Percentiles rank a stretch among this genome's conserved stretches.
Conservation (phyloP, 2,888 invertebrate species). For the Lepas anatifera region DNA sequence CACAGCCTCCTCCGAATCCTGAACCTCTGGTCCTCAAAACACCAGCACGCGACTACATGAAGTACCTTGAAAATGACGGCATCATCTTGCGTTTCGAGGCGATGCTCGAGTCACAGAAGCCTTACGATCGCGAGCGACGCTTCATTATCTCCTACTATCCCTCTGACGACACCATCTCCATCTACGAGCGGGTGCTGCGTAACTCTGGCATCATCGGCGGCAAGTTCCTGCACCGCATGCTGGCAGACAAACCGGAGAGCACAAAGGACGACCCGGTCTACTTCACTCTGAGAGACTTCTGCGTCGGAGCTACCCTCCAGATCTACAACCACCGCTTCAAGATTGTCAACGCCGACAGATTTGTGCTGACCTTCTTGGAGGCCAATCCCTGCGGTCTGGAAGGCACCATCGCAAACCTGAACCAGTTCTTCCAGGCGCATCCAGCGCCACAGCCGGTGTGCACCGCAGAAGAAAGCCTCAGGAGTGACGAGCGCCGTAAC, state of each 20-base stretch:
- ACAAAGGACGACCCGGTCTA: constrained; percentile 57
- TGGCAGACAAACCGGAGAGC: constrained; percentile 54
- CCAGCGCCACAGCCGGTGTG: neutral
- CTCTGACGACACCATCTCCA: constrained; percentile 58
- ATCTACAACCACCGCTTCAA: constrained; percentile 62
- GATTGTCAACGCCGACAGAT: constrained; percentile 61
- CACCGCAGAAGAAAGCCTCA: neutral
- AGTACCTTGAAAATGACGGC: constrained; percentile 50
- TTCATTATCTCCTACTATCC: constrained; percentile 65
- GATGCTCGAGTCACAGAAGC: constrained; percentile 60
- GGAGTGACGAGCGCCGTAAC: neutral
- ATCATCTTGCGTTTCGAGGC: constrained; percentile 57
- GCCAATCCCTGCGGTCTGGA: neutral
- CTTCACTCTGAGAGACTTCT: constrained; percentile 65
- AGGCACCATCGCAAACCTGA: constrained; percentile 9
- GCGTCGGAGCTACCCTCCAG: constrained; percentile 57
- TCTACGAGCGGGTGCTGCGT: constrained; percentile 55
- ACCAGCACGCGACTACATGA: constrained; percentile 60
- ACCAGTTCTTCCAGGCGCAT: constrained; percentile 1
- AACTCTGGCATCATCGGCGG: constrained; percentile 69
- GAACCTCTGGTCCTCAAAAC: constrained; percentile 54
- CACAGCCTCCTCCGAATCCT: constrained; percentile 41
- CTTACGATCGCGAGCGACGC: constrained; percentile 59
- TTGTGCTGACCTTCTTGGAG: constrained; percentile 37
- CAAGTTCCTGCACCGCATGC: constrained; percentile 53